A percentile compares a stretch with the other conserved stretches of the same genome.
Evolutionary conservation across 2,113 vertebrate genomes (phyloP).

Genomic region (Emydocephalus ijimae): DNA sequence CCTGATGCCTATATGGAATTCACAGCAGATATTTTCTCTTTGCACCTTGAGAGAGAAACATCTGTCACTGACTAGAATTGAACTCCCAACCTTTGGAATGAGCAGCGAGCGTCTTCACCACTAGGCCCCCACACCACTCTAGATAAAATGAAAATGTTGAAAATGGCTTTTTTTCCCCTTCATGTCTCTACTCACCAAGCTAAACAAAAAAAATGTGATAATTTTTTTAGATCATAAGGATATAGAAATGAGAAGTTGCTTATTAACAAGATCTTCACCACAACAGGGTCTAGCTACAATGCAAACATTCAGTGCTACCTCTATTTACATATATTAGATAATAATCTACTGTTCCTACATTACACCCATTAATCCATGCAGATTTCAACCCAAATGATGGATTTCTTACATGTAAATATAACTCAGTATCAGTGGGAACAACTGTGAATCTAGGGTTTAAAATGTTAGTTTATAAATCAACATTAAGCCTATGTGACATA

Average conservation of each 20-base stretch:
- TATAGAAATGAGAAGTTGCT: not conserved
- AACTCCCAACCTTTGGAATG: not conserved
- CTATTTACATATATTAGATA: not conserved
- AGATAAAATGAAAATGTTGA: constrained; percentile 39
- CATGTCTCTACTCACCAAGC: constrained; percentile 7
- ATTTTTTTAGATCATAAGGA: not conserved
- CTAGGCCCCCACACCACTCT: not conserved
- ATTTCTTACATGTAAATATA: not conserved
- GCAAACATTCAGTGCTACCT: not conserved
- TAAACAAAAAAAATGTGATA: not conserved
- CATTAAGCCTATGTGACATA: not conserved
- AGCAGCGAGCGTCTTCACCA: not conserved
- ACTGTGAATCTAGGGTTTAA: not conserved
- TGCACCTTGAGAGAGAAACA: not conserved
- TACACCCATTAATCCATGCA: not conserved
- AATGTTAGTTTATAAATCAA: not conserved
- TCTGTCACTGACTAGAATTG: not conserved
- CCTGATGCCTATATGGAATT: not conserved
- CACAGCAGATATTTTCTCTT: not conserved
- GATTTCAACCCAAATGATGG: not conserved
- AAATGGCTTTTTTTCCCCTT: constrained; percentile 28
- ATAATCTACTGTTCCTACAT: not conserved
- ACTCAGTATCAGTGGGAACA: not conserved
- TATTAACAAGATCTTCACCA: not conserved
- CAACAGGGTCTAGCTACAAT: not conserved